Percentiles rank a stretch among this genome's conserved stretches.
These are phyloP conservation scores for Brenthis hecate DNA, from an alignment of 2,888 invertebrate genomes.

Conservation along the genomic window DNA sequence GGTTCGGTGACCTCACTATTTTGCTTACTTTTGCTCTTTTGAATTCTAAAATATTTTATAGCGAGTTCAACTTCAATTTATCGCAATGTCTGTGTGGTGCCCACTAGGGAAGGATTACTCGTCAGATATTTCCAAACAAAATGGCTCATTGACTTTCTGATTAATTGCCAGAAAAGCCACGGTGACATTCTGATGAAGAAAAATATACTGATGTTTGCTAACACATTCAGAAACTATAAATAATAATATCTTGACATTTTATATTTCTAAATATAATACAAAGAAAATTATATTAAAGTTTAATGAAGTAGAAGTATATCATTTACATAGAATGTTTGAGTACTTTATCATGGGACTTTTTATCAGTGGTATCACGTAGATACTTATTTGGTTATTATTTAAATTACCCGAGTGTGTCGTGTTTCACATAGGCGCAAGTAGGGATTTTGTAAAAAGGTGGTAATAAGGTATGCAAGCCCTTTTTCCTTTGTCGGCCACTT, in stretches of 20 bases:
- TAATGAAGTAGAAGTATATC: slow-evolving; percentile 10
- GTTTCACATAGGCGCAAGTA: slow-evolving; percentile 70
- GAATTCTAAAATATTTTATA: slow-evolving; percentile 24
- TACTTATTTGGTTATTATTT: slow-evolving; percentile 62
- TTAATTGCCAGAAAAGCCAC: slow-evolving; percentile 73
- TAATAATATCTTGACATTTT: slow-evolving; percentile 45
- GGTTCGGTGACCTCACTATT: slow-evolving; percentile 54
- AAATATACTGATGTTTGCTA: slow-evolving; percentile 42
- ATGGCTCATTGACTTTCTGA: slow-evolving; percentile 81
- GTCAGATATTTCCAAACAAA: slow-evolving; percentile 75
- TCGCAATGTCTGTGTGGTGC: slow-evolving; percentile 48
- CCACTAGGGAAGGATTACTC: slow-evolving; percentile 74
- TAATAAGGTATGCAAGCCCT: slow-evolving; percentile 81
- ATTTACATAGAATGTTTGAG: slow-evolving; percentile 18
- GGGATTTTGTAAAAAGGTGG: slow-evolving; percentile 78
- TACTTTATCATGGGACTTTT: slow-evolving; percentile 38
- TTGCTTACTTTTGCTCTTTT: slow-evolving; percentile 14
- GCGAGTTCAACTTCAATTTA: slow-evolving; percentile 30
- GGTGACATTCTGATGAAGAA: slow-evolving; percentile 71
- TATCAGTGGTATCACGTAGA: slow-evolving; percentile 56
- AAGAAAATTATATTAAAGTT: slow-evolving; percentile 5
- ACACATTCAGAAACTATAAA: slow-evolving; percentile 34
- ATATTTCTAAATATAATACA: slow-evolving; percentile 19
- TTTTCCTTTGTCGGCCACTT: slow-evolving; percentile 81
- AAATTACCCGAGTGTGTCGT: slow-evolving; percentile 68